These are phyloP conservation scores for Chrysopilus asiliformis DNA, from an alignment of 2,888 invertebrate genomes.

Conservation along the genomic window DNA sequence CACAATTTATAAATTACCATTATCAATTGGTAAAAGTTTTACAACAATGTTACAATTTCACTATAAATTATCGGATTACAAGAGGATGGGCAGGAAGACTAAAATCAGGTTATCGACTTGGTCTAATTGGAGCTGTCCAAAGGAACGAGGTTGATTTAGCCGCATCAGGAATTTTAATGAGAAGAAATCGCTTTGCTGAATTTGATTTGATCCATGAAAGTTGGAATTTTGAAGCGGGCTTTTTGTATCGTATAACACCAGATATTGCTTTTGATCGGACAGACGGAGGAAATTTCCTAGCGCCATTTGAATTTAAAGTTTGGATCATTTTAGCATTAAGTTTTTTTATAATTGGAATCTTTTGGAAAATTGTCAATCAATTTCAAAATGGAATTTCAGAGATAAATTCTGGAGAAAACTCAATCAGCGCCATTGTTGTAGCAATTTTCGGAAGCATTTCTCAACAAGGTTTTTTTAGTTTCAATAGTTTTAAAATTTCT, in stretches of 20 bases:
- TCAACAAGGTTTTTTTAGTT: no score
- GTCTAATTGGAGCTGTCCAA: constrained; percentile 26
- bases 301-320: constrained; percentile 26
- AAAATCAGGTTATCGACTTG: constrained; percentile 25
- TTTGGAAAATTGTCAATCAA: constrained; percentile 21
- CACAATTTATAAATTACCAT: constrained; percentile 28
- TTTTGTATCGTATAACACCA: constrained; percentile 29
- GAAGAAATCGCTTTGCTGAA: constrained; percentile 28
- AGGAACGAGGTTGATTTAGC: constrained; percentile 32
- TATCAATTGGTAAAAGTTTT: constrained; percentile 23
- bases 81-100: constrained; percentile 32
- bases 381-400: no score
- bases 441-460: no score
- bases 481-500: no score
- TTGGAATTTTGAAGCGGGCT: constrained; percentile 29
- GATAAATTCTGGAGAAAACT: no score
- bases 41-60: constrained; percentile 27
- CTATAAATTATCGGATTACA: constrained; percentile 26
- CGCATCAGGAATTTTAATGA: constrained; percentile 27
- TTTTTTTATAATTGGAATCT: constrained; percentile 18
- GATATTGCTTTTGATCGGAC: constrained; percentile 22
- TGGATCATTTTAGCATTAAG: constrained; percentile 21
- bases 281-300: constrained; percentile 26
- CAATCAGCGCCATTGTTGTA: no score
- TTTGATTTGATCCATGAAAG: constrained; percentile 31